Conservation (phyloP, 2,113 vertebrate species). For the Ardeotis arabs region DNA sequence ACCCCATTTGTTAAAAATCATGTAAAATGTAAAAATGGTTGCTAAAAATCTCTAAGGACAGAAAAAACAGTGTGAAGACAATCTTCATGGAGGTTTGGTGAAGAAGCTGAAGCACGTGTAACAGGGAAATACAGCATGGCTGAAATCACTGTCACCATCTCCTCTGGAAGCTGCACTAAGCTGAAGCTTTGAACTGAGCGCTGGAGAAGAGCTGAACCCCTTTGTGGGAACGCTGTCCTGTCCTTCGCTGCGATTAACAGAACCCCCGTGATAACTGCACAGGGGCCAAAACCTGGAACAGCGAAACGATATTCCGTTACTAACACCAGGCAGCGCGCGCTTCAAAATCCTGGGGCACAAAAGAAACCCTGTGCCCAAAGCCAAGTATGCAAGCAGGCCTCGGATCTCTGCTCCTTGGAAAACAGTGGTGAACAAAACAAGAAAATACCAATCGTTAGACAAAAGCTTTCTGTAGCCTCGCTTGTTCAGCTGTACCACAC, state of each 20-base stretch:
- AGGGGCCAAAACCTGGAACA: background rate
- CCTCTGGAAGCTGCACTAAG: background rate
- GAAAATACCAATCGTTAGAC: background rate
- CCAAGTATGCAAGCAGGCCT: background rate
- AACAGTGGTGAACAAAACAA: background rate
- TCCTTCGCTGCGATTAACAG: background rate
- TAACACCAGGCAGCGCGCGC: fast-evolving
- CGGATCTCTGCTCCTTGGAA: too few species aligned
- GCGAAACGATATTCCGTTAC: background rate
- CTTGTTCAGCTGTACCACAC: background rate
- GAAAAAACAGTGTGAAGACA: background rate
- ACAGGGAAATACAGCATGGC: fast-evolving
- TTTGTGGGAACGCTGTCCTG: fast-evolving
- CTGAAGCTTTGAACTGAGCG: background rate
- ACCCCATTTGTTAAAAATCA: background rate
- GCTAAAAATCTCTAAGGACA: background rate
- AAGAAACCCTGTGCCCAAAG: background rate
- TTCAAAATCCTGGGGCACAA: background rate
- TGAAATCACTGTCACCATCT: too few species aligned
- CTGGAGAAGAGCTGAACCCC: background rate
- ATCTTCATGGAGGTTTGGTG: background rate
- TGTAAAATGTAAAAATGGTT: background rate
- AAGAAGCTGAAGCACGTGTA: background rate
- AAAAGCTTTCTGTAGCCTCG: background rate
- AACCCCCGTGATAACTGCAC: background rate